These are phyloP conservation scores for Alosa alosa DNA, from an alignment of 2,113 vertebrate genomes.

Conservation along the genomic window DNA sequence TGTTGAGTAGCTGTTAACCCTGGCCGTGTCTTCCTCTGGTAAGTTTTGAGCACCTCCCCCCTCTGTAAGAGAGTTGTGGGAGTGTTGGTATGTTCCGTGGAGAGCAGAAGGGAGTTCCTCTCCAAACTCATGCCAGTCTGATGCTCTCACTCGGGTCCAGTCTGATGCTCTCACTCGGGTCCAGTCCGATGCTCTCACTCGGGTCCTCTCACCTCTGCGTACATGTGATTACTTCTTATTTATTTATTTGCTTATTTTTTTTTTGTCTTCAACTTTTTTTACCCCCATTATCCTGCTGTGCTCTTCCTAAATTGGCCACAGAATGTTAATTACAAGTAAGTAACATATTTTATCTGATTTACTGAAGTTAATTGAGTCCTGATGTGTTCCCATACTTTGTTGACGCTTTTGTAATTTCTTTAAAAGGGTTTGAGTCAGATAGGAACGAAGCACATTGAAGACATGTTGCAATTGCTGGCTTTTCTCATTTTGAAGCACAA, in stretches of 20 bases:
- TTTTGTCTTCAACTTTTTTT: slow-evolving; percentile 12
- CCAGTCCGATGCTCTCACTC: no score
- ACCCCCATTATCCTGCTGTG: not conserved
- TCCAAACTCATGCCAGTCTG: slow-evolving; percentile 60
- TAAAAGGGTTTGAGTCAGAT: not conserved
- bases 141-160: slow-evolving; percentile 35
- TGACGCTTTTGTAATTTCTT: not conserved
- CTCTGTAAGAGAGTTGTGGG: slow-evolving; percentile 9
- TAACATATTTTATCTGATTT: slow-evolving; percentile 40
- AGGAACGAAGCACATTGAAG: not conserved
- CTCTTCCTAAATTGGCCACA: not conserved
- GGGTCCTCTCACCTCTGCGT: no score
- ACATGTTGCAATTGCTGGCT: not conserved
- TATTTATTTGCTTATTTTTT: slow-evolving; percentile 2
- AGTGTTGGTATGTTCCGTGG: slow-evolving; percentile 54
- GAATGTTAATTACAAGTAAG: slow-evolving; percentile 75
- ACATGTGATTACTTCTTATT: slow-evolving; percentile 8
- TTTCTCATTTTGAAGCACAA: not conserved
- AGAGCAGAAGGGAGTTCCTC: slow-evolving; percentile 57
- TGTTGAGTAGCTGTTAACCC: no score
- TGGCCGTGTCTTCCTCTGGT: not conserved
- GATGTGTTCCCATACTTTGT: not conserved
- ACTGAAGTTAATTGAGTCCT: not conserved
- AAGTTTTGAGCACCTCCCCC: slow-evolving; percentile 8
- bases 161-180: no score